Conservation (phyloP, 2,888 invertebrate genomes). For the Eurytoma californica region DNA sequence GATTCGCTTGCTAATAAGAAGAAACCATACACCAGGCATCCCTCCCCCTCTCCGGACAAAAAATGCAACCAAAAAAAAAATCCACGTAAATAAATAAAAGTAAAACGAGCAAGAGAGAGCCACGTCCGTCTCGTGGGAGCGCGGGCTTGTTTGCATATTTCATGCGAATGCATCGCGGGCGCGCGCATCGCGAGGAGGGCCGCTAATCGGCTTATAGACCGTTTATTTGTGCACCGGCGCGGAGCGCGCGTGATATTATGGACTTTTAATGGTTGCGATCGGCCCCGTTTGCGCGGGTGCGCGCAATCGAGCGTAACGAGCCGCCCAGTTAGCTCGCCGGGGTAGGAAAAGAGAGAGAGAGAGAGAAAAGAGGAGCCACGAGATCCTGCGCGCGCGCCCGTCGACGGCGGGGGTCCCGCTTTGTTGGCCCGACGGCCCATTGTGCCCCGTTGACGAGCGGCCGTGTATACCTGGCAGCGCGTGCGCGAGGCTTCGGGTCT, state of each 20-base stretch:
- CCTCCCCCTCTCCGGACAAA: neutral
- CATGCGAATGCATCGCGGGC: neutral
- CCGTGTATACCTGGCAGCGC: neutral
- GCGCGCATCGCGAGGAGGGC: conserved; percentile 34
- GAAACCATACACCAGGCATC: neutral
- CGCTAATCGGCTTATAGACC: conserved; percentile 48
- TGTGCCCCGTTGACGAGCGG: neutral
- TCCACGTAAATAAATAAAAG: neutral
- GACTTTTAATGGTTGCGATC: conserved; percentile 53
- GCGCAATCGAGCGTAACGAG: conserved; percentile 41
- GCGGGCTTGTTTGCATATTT: conserved; percentile 53
- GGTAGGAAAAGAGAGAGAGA: conserved; percentile 5
- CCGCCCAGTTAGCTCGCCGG: conserved; percentile 18
- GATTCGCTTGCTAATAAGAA: no score
- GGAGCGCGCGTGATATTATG: conserved; percentile 22
- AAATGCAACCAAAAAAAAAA: neutral
- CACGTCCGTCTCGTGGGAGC: conserved; percentile 8
- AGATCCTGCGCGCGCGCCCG: neutral
- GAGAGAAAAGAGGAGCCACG: conserved; percentile 52
- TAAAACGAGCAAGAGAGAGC: neutral
- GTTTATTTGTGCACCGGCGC: conserved; percentile 33
- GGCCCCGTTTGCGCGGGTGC: conserved; percentile 28
- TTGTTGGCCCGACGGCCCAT: no score
- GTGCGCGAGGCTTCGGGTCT: no score
- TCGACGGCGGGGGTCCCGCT: no score